Base-by-base conservation (phyloP, 2,888 invertebrate genomes). In the Branchipolynoe longqiensis region DNA sequence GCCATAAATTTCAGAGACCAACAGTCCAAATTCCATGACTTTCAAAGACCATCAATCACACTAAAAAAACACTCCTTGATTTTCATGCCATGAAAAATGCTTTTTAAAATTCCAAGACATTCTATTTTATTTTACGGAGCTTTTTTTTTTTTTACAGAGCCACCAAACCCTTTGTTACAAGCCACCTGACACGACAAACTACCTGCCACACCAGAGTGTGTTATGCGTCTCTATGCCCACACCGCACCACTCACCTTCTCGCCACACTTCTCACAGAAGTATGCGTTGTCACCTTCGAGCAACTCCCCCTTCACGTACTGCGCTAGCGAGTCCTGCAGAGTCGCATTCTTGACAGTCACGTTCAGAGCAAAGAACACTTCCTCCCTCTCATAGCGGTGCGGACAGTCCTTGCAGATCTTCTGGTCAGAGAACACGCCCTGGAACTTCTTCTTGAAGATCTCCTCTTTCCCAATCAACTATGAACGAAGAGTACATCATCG, bases 241-340 rank as follows among this genome's bases (percentile, higher is more conserved):
- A n/a, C n/a, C n/a, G n/a, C n/a, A n/a, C n/a, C n/a, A 18, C 40
- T 40, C 86, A 94, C 94, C 94, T 95, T 95, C 87, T 94, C 93
- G 48, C 93, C 93, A 91, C 95, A 95, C 88, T 94, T 94, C 89
- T 95, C 95, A 92, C 95, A 95, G 88, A 93, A 94, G 90, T 95
- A 95, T 8, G 95, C 95, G 91, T 95, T 95, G 88, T 94, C 95
- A n/a, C 95, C 95, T 88, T 95, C 95, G 86, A 95, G 90, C 31
- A 95, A 91, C 89, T 95, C 95, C 22, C 94, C 95, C 87, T 94
- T 94, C 0, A 95, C 94, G 92, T 94, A 95, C 91, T 95, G 95
- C 83, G 94, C 94, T 41, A 95, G 90, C 0, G 94, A 94, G 87
- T 95, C 94, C 87, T 94, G 93, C 73, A 95, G 91, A 28, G 93